These are phyloP conservation scores for Verasper variegatus DNA, from an alignment of 2,113 vertebrate species.

Conservation along the genomic window DNA sequence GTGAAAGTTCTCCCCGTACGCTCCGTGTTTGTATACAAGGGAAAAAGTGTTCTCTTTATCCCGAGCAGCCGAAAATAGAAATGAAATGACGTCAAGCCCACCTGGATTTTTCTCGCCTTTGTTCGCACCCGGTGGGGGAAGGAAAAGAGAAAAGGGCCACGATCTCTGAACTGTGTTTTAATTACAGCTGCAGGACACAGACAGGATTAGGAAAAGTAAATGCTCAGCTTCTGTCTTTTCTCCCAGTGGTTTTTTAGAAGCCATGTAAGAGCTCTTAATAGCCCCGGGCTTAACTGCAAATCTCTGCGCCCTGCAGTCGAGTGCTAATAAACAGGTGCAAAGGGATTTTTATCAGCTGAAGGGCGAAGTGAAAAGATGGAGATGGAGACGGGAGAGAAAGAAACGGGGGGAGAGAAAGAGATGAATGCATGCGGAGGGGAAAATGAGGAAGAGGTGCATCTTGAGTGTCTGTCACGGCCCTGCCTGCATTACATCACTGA, in stretches of 20 bases:
- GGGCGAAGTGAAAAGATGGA: slow-evolving; percentile 30
- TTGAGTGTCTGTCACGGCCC: slow-evolving; percentile 50
- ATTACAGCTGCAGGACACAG: slow-evolving; percentile 65
- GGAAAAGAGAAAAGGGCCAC: background rate
- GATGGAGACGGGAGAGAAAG: slow-evolving; percentile 13
- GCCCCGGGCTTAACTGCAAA: slow-evolving; percentile 48
- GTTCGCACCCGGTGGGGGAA: slow-evolving; percentile 14
- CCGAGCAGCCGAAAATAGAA: slow-evolving; percentile 4
- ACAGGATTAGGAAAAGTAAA: slow-evolving; percentile 58
- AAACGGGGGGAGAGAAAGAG: slow-evolving; percentile 22
- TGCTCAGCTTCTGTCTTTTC: slow-evolving; percentile 36
- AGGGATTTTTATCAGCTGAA: slow-evolving; percentile 47
- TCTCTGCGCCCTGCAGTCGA: slow-evolving; percentile 29
- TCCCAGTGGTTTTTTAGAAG: slow-evolving; percentile 39
- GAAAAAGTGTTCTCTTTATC: background rate
- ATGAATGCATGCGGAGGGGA: slow-evolving; percentile 30
- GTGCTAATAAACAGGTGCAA: slow-evolving; percentile 57
- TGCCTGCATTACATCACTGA: slow-evolving; percentile 81
- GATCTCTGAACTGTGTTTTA: slow-evolving; percentile 64
- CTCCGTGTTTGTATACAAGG: background rate
- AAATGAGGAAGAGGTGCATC: slow-evolving; percentile 31
- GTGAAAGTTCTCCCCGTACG: background rate
- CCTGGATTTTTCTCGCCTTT: slow-evolving; percentile 30
- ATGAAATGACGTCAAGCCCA: slow-evolving; percentile 37
- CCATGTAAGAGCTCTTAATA: slow-evolving; percentile 47